These are phyloP conservation scores for Campaea margaritaria DNA, from an alignment of 2,888 invertebrate species.

Conservation along the genomic window DNA sequence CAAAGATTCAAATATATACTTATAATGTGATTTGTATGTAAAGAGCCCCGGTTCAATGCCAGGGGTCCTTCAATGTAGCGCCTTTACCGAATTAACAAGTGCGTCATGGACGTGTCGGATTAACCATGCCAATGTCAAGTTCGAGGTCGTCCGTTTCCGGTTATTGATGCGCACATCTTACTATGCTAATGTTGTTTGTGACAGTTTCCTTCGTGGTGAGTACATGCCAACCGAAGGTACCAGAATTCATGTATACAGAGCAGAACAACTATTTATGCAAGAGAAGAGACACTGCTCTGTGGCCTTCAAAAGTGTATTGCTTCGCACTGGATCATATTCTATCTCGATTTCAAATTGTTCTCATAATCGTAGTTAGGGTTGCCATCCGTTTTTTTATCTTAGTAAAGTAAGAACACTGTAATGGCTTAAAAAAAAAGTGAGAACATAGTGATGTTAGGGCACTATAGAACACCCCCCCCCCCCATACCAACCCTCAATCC, in stretches of 20 bases:
- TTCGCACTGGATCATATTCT: no score
- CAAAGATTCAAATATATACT: no score
- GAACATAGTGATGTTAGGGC: no score
- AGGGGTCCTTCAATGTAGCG: neutral
- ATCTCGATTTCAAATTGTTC: no score
- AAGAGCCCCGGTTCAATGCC: neutral
- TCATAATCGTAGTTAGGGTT: no score
- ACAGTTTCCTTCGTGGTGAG: slow-evolving; percentile 9
- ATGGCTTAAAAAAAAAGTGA: no score
- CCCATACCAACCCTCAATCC: no score
- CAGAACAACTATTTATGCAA: neutral
- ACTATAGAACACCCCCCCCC: no score
- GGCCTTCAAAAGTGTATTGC: no score
- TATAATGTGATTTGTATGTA: no score
- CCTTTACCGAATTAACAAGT: slow-evolving; percentile 27
- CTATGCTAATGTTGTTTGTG: slow-evolving; percentile 34
- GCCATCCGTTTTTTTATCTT: no score
- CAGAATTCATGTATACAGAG: neutral
- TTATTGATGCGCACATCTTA: slow-evolving; percentile 34
- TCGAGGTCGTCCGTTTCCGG: slow-evolving; percentile 39
- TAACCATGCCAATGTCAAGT: slow-evolving; percentile 66
- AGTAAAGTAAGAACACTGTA: no score
- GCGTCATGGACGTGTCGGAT: slow-evolving; percentile 50
- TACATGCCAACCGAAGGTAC: neutral
- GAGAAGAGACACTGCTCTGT: neutral